A percentile compares a stretch with the other conserved stretches of the same genome.
These are phyloP conservation scores for Saguinus imperator DNA, from an alignment of 2,113 vertebrate genomes.

Conservation along the genomic window DNA sequence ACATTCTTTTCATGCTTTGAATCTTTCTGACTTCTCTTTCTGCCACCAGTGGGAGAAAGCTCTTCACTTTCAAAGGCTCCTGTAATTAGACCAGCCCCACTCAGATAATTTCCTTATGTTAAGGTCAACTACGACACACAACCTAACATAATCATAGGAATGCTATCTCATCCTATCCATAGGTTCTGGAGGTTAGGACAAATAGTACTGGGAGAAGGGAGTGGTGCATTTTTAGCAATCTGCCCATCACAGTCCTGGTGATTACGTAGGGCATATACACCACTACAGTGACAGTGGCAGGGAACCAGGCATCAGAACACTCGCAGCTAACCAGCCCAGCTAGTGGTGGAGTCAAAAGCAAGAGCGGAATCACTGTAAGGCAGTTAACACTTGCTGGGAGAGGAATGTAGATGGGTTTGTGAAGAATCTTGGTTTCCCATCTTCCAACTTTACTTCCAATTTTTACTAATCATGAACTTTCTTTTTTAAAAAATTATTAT, in stretches of 20 bases:
- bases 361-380: not conserved
- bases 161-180: not conserved
- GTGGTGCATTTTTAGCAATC: not conserved
- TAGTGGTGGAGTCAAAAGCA: not conserved
- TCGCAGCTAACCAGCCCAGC: not conserved
- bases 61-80: not conserved
- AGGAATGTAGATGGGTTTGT: not conserved
- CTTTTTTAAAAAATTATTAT: not conserved
- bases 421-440: not conserved
- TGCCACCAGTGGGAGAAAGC: not conserved
- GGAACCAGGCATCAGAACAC: not conserved
- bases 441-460: not conserved
- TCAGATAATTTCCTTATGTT: not conserved
- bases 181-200: not conserved
- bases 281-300: not conserved
- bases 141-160: not conserved
- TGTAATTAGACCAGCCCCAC: not conserved
- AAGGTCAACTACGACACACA: not conserved
- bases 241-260: not conserved
- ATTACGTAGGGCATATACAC: not conserved
- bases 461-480: not conserved
- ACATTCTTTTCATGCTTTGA: not conserved
- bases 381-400: not conserved
- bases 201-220: not conserved
- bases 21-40: constrained; percentile 24